phyloP scores from a whole-genome alignment of 2,888 invertebrate species.

The Troides oblongomaculatus region DNA sequence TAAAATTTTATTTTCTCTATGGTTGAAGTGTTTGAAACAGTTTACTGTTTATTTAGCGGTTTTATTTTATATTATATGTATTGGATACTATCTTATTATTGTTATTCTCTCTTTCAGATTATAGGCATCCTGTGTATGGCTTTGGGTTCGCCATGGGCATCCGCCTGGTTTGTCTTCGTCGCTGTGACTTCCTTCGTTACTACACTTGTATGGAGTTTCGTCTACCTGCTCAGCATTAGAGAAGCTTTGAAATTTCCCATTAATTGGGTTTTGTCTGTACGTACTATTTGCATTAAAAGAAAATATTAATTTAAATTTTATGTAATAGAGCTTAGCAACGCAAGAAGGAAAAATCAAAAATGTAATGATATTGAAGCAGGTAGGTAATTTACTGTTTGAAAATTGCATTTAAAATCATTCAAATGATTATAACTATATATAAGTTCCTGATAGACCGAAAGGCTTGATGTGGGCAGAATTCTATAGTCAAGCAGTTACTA shows the following conservation, averaged over 20 bases:
- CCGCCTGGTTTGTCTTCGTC: conserved; percentile 92
- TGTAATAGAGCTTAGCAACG: not conserved
- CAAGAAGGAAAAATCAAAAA: too few relatives aligned
- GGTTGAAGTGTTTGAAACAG: too few relatives aligned
- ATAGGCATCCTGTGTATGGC: conserved; percentile 93
- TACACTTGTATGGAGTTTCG: conserved; percentile 89
- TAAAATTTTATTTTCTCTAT: too few relatives aligned
- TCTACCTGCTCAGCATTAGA: conserved; percentile 89
- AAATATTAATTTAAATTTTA: not conserved
- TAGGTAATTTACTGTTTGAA: too few relatives aligned
- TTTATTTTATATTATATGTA: too few relatives aligned
- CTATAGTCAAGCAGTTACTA: too few relatives aligned
- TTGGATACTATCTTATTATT: not conserved
- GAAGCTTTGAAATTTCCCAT: conserved; percentile 89
- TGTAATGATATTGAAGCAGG: too few relatives aligned
- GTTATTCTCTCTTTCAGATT: conserved; percentile 78
- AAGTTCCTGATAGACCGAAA: too few relatives aligned
- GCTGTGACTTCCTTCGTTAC: conserved; percentile 90
- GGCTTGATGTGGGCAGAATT: too few relatives aligned
- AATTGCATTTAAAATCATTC: too few relatives aligned
- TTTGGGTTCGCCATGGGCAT: conserved; percentile 84
- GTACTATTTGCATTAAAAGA: conserved; percentile 41
- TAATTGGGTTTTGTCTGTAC: conserved; percentile 91
- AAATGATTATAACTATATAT: too few relatives aligned
- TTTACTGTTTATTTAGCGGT: too few relatives aligned